phyloP scores from a whole-genome alignment of 2,113 vertebrate species.

The Trichechus manatus region DNA sequence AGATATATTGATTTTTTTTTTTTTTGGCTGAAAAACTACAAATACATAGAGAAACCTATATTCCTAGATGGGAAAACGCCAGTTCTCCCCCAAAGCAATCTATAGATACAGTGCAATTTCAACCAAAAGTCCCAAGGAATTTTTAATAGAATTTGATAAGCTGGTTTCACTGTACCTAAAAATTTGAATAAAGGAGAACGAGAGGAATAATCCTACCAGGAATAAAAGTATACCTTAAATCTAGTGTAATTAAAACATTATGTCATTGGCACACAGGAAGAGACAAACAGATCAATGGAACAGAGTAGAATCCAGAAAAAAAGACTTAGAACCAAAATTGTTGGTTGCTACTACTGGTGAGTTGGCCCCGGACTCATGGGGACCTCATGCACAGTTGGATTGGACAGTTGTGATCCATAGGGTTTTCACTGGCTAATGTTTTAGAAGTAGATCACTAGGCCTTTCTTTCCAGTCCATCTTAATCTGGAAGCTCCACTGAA shows the following conservation, averaged over 20 bases:
- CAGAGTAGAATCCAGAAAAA: not conserved
- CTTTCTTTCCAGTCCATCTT: not conserved
- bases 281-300: constrained; percentile 20
- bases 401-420: not conserved
- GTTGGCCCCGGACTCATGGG: not conserved
- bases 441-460: not conserved
- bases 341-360: not conserved
- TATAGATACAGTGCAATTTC: constrained; percentile 31
- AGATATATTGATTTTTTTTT: not conserved
- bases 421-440: not conserved
- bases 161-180: constrained; percentile 15
- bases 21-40: constrained; percentile 27
- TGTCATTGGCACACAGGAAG: not conserved
- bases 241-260: constrained; percentile 18
- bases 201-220: constrained; percentile 5
- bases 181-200: constrained; percentile 53
- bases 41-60: not conserved
- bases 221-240: constrained; percentile 24
- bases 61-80: not conserved
- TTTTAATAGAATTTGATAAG: constrained; percentile 63
- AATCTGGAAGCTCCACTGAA: not conserved
- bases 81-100: not conserved
- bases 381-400: not conserved
- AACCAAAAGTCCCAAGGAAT: constrained; percentile 35
- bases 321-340: not conserved